Conservation (phyloP, 2,797 vertebrate species). For the Poeciliopsis gracilis region DNA sequence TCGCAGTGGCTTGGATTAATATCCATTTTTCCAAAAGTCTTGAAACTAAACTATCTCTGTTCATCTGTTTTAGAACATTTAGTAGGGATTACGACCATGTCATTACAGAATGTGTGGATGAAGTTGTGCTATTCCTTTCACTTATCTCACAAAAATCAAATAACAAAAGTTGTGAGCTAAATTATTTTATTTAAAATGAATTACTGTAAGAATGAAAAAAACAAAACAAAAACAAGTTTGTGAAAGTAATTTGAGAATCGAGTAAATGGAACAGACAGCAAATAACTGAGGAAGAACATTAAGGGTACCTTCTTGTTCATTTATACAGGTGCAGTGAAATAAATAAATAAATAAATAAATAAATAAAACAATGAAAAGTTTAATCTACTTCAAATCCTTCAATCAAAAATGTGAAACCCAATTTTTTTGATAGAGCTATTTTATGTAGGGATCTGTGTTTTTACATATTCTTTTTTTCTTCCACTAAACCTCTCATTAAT, state of each 20-base stretch:
- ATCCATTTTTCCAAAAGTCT: too few species aligned
- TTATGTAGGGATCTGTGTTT: too few species aligned
- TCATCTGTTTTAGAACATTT: too few species aligned
- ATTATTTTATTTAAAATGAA: too few species aligned
- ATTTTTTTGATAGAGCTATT: too few species aligned
- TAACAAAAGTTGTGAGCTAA: too few species aligned
- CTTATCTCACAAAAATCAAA: not conserved
- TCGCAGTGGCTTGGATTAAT: not conserved
- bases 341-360: not conserved
- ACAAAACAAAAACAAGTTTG: not conserved
- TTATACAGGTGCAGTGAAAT: not conserved
- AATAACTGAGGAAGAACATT: not conserved
- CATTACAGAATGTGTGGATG: not conserved
- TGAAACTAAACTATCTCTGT: too few species aligned
- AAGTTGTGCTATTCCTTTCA: not conserved
- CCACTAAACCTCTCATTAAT: not conserved
- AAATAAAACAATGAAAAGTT: too few species aligned
- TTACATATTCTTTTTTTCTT: not conserved
- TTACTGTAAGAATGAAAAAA: not conserved
- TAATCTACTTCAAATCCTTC: too few species aligned
- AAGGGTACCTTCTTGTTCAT: not conserved
- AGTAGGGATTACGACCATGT: not conserved
- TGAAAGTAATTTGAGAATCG: not conserved
- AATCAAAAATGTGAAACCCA: too few species aligned
- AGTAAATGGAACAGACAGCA: not conserved